Conservation (phyloP, 2,888 invertebrate genomes). For the Trichacis sp. region DNA sequence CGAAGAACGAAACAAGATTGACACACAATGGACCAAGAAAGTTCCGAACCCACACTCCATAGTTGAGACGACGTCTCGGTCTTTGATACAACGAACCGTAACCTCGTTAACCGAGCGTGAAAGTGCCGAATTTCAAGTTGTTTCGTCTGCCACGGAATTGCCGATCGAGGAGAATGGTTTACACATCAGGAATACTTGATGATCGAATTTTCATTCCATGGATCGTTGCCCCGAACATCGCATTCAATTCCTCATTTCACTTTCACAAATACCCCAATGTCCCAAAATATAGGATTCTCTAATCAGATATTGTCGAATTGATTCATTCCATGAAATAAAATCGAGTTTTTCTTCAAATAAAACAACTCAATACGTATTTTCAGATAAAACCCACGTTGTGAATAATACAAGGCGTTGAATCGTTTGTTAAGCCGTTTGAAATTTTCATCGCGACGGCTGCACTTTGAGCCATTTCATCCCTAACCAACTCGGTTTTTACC, state of each 20-base stretch:
- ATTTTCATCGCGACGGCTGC: conserved; percentile 1
- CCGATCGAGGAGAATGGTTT: conserved; percentile 7
- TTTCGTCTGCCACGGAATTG: conserved; percentile 23
- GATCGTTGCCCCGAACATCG: too few species aligned
- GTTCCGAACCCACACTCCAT: conserved; percentile 28
- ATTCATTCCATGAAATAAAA: too few species aligned
- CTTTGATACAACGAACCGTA: conserved; percentile 34
- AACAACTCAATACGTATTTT: neutral
- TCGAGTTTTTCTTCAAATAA: too few species aligned
- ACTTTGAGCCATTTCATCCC: neutral
- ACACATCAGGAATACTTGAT: conserved; percentile 16
- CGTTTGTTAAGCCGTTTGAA: conserved; percentile 1
- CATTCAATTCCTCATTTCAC: neutral
- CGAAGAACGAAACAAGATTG: too few species aligned
- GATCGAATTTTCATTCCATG: too few species aligned
- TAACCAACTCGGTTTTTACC: neutral
- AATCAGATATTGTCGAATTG: too few species aligned
- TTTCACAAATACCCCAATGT: too few species aligned
- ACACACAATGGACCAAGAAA: conserved; percentile 21
- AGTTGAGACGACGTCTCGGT: conserved; percentile 37
- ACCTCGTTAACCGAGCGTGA: conserved; percentile 44
- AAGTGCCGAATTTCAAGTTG: conserved; percentile 43
- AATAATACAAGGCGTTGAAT: neutral
- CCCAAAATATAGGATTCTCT: too few species aligned
- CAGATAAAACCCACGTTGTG: neutral